A percentile compares a stretch with the other conserved stretches of the same genome.
Evolutionary conservation across 2,888 invertebrate species (phyloP).

Genomic region (Megamerina dolium): DNA sequence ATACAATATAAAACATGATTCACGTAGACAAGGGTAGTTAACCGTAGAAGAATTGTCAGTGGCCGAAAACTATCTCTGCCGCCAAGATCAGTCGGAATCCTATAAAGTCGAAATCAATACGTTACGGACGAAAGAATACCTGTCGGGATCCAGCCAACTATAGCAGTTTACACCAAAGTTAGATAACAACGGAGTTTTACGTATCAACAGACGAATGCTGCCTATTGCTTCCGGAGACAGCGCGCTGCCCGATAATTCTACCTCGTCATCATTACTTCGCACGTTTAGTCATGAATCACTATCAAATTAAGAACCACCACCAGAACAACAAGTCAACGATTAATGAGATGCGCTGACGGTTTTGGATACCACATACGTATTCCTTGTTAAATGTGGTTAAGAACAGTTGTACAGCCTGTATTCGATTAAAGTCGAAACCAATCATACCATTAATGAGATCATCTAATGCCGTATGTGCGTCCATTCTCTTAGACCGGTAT

Average conservation of each 20-base stretch:
- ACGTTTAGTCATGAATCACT: constrained; percentile 3
- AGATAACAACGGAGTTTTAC: neutral
- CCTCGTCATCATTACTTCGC: no score
- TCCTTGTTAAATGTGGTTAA: neutral
- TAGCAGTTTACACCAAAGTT: neutral
- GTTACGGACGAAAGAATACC: no score
- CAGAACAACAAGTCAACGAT: constrained; percentile 5
- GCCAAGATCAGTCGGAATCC: no score
- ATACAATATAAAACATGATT: no score
- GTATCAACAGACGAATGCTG: constrained; percentile 1
- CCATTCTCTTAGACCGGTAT: constrained; percentile 18
- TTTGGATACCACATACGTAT: constrained; percentile 11
- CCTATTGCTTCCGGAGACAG: no score
- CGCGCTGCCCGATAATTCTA: no score
- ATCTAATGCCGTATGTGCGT: constrained; percentile 14
- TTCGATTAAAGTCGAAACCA: constrained; percentile 9
- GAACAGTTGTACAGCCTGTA: constrained; percentile 7
- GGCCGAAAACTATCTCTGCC: no score
- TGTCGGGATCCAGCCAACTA: neutral
- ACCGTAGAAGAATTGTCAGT: no score
- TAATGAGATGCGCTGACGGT: constrained; percentile 11
- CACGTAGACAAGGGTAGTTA: no score
- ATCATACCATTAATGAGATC: no score
- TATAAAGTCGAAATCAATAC: no score
- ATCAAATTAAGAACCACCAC: constrained; percentile 3